Evolutionary conservation across 2,113 vertebrate species (phyloP), one percentile per base, ranked within the genome.

Genomic region (Microtus ochrogaster): DNA sequence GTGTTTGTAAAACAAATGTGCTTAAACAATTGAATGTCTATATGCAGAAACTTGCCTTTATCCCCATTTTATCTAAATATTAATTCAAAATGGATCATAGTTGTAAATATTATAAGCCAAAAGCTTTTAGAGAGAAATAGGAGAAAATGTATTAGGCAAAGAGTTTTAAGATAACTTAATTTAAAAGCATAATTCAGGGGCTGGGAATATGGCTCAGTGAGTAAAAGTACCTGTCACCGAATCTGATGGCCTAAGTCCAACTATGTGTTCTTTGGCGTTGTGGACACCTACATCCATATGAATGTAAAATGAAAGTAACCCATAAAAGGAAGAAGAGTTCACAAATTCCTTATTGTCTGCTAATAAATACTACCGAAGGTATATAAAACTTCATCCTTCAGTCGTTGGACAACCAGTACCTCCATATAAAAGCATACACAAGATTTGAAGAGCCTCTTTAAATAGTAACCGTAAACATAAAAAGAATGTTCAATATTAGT

Each of bases 301-400:
- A n/a, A 79, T 81, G 49, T 58, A 58, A 81, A 39, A 39, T 49
- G n/a, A 24, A 39, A 55, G n/a, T 63, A 84, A 44, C 9, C 39
- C 26, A 82, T 83, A 89, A 94, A 91, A 95, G 47, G 41, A 58
- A 97, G 55, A 58, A 72, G 73, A 82, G 61, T 92, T 63, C 13
- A 55, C 21, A 63, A 47, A 85, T 26, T 36, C 28, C 28, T 30
- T 33, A n/a, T 44, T 39, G 73, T 13, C 8, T 89, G 74, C 73
- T 61, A 58, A 19, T 55, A 61, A 89, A 73, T 13, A 73, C 36
- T 47, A 63, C 66, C 0, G 6, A 41, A 9, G 70, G 52, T 49
- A 24, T 91, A 41, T 81, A 70, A 94, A 76, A 63, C 65, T 63
- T 28, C 66, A 10, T 96, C 19, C 77, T 89, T 89, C 58, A 72